Conservation (phyloP, 2,113 vertebrate genomes). For the Cebus imitator region DNA sequence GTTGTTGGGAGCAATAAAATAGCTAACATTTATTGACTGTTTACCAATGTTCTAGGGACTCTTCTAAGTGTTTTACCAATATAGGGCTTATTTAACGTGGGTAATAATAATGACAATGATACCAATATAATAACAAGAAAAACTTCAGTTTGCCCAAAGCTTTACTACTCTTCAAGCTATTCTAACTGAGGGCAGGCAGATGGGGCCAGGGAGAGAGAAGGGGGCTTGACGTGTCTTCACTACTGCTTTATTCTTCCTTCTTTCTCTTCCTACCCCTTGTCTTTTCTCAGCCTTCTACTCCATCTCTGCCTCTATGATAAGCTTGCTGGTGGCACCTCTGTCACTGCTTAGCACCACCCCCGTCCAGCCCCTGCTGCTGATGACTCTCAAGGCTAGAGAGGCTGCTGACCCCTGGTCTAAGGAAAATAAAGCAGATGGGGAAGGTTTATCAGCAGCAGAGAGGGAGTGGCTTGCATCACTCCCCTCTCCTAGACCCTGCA, state of each 20-base stretch:
- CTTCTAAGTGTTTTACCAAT: neutral
- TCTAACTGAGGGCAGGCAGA: neutral
- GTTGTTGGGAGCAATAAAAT: neutral
- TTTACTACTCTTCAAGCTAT: neutral
- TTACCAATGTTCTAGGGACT: neutral
- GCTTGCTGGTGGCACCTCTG: slow-evolving; percentile 7
- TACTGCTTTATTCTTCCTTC: neutral
- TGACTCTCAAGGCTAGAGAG: neutral
- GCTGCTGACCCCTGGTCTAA: slow-evolving; percentile 48
- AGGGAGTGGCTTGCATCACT: slow-evolving; percentile 28
- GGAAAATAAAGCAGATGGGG: slow-evolving; percentile 58
- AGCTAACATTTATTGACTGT: neutral
- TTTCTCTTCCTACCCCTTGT: neutral
- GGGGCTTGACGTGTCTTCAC: neutral
- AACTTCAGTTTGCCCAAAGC: neutral
- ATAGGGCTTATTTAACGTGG: neutral
- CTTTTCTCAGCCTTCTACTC: slow-evolving; percentile 55
- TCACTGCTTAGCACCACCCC: neutral
- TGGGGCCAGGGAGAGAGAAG: too few relatives aligned
- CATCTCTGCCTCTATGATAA: slow-evolving; percentile 64
- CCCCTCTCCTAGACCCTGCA: neutral
- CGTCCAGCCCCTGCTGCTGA: neutral
- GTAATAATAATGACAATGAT: neutral
- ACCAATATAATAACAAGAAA: neutral
- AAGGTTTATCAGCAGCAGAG: slow-evolving; percentile 36